Conservation (phyloP, 2,113 vertebrate species). For the Oreochromis spilurus region DNA sequence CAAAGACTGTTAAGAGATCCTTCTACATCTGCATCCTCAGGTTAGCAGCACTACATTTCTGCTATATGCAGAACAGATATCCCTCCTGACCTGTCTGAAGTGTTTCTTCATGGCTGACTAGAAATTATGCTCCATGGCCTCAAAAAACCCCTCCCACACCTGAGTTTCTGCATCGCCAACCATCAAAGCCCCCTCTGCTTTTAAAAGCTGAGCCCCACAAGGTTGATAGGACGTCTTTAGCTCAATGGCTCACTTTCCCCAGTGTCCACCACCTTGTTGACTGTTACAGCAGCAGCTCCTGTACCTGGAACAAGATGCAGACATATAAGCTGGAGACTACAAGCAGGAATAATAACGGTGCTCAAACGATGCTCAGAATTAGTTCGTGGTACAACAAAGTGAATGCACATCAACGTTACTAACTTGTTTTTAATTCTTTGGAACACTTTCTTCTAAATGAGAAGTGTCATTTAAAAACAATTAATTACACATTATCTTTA, state of each 20-base stretch:
- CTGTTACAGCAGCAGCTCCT: background rate
- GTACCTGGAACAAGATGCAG: background rate
- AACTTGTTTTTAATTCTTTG: background rate
- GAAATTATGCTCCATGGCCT: background rate
- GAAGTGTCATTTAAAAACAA: conserved; percentile 25
- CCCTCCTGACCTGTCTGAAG: background rate
- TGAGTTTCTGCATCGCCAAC: background rate
- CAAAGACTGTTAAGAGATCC: background rate
- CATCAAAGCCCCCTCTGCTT: background rate
- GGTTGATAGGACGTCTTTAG: background rate
- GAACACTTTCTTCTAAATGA: background rate
- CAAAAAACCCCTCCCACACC: background rate
- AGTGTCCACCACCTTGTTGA: background rate
- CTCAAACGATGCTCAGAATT: background rate
- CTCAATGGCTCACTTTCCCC: background rate
- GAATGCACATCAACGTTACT: background rate
- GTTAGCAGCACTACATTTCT: background rate
- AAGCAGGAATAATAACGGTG: background rate
- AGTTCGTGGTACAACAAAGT: background rate
- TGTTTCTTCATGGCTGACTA: background rate
- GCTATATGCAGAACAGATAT: background rate
- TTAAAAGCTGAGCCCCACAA: background rate
- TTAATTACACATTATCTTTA: conserved; percentile 25
- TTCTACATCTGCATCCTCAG: background rate
- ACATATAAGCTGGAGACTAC: background rate